phyloP scores from a whole-genome alignment of 37 sponge, comb jelly and placozoan genomes.

The Theonella swinhoei region DNA sequence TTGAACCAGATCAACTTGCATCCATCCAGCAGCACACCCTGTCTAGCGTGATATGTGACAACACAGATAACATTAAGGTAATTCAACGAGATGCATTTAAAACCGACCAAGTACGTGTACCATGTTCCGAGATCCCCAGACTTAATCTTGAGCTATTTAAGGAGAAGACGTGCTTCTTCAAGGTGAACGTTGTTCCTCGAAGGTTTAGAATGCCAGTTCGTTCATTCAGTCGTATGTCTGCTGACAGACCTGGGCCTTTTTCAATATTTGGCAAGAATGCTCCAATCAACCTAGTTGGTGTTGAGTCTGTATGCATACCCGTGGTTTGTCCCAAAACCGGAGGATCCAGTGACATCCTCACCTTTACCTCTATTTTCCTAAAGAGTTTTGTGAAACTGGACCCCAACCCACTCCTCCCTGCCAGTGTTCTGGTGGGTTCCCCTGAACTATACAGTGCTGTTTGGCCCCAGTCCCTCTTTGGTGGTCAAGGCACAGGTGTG shows the following conservation, averaged over 20 bases:
- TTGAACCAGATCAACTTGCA: slow-evolving; percentile 58
- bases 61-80: slow-evolving; percentile 54
- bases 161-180: background rate
- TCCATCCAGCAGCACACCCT: slow-evolving; percentile 62
- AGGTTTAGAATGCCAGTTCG: background rate
- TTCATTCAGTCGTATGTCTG: background rate
- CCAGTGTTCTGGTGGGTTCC: too few relatives aligned
- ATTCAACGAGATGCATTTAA: slow-evolving; percentile 68
- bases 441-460: background rate
- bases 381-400: background rate
- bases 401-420: background rate
- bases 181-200: background rate
- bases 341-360: background rate
- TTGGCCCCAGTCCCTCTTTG: background rate
- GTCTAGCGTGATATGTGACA: slow-evolving; percentile 83
- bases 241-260: too few relatives aligned
- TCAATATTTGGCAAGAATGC: too few relatives aligned
- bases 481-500: background rate
- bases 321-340: background rate
- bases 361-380: background rate
- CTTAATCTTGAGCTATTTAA: slow-evolving; percentile 3
- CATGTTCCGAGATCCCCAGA: slow-evolving; percentile 5
- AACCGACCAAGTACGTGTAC: background rate
- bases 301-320: background rate
- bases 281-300: background rate